These are phyloP conservation scores for Plusia festucae DNA, from an alignment of 2,888 invertebrate species.

Conservation along the genomic window DNA sequence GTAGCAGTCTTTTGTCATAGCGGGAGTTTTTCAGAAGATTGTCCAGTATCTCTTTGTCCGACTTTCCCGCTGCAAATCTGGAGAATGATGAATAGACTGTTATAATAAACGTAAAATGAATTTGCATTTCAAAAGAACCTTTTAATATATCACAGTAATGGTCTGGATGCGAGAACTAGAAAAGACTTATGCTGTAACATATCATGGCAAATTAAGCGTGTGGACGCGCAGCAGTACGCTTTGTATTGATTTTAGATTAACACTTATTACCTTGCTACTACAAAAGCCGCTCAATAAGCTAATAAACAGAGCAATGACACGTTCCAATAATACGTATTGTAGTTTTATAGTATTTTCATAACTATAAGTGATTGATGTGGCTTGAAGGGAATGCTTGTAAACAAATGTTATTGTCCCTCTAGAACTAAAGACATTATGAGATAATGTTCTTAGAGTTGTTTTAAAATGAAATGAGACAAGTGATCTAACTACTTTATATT, in stretches of 20 bases:
- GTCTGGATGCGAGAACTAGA: conserved; percentile 37
- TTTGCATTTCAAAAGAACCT: conserved; percentile 47
- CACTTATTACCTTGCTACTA: conserved; percentile 67
- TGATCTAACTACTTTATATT: conserved; percentile 24
- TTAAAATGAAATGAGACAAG: not conserved
- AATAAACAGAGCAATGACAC: conserved; percentile 56
- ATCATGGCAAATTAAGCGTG: conserved; percentile 72
- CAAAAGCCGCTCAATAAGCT: conserved; percentile 61
- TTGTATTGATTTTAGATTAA: conserved; percentile 80
- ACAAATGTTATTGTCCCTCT: not conserved
- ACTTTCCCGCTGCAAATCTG: conserved; percentile 97
- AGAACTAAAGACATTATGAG: not conserved
- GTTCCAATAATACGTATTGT: conserved; percentile 39
- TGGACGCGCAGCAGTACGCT: conserved; percentile 61
- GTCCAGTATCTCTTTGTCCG: conserved; percentile 98
- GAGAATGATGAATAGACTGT: conserved; percentile 65
- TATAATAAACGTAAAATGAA: conserved; percentile 34
- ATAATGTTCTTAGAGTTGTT: not conserved
- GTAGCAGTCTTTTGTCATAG: conserved; percentile 97
- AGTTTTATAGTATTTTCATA: conserved; percentile 18
- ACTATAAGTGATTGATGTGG: conserved; percentile 6
- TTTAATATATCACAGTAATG: conserved; percentile 53
- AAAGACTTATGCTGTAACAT: conserved; percentile 65
- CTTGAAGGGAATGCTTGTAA: not conserved
- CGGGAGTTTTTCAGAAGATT: conserved; percentile 95